Evolutionary conservation across 2,113 vertebrate genomes (phyloP).

Genomic region (Perca fluviatilis): DNA sequence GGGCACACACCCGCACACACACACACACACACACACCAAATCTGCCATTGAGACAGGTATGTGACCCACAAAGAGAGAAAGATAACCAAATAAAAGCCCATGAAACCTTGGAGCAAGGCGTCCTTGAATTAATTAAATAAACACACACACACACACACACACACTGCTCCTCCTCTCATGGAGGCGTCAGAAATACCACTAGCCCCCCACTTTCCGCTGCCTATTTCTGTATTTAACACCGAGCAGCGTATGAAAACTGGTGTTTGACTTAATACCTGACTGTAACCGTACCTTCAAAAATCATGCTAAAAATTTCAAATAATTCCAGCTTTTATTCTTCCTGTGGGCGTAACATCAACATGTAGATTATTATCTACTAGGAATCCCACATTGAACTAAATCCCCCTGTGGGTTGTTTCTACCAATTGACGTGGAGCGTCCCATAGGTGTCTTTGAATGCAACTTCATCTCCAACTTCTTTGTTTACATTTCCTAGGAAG

Average conservation of each 20-base stretch:
- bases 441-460: background rate
- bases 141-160: constrained; percentile 5
- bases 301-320: background rate
- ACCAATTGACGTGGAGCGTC: background rate
- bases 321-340: background rate
- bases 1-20: background rate
- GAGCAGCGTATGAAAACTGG: constrained; percentile 1
- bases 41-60: constrained; percentile 7
- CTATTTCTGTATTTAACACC: constrained; percentile 46
- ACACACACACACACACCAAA: background rate
- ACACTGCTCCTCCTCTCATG: constrained; percentile 11
- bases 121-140: constrained; percentile 44
- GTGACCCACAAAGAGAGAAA: constrained; percentile 33
- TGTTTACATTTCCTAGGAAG: background rate
- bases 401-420: background rate
- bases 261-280: background rate
- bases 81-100: constrained; percentile 36
- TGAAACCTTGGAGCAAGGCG: background rate
- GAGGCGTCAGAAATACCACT: constrained; percentile 44
- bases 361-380: background rate
- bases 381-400: background rate
- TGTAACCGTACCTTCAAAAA: background rate
- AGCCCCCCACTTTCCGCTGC: constrained; percentile 25
- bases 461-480: background rate
- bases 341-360: background rate